A percentile compares a stretch with the other conserved stretches of the same genome.
Conservation (phyloP, 1,140 invertebrate genomes). For the Drosophila obscura region DNA sequence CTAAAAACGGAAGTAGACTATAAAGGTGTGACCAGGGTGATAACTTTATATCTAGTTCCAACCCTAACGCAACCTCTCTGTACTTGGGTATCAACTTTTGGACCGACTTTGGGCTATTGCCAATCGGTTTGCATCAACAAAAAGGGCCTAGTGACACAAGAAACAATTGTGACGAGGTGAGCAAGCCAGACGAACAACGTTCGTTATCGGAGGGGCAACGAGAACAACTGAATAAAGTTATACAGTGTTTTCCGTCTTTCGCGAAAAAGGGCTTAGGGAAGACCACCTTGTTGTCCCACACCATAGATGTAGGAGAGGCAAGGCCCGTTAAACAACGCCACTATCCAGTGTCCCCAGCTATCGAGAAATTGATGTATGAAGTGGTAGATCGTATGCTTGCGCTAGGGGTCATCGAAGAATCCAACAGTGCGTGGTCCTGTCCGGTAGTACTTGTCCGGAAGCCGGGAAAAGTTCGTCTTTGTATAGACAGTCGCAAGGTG, state of each 20-base stretch:
- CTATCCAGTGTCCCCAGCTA: slow-evolving; percentile 5
- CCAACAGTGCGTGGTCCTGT: too few species aligned
- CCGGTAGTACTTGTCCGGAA: too few species aligned
- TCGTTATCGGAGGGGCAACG: not conserved
- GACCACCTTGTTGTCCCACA: not conserved
- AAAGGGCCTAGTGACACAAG: not conserved
- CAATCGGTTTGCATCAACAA: too few species aligned
- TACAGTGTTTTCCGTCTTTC: not conserved
- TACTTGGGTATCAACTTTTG: too few species aligned
- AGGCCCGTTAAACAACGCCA: not conserved
- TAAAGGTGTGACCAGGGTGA: too few species aligned
- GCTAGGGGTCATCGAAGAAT: slow-evolving; percentile 1
- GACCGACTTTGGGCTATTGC: too few species aligned
- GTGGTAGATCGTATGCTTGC: not conserved
- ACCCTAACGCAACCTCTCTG: too few species aligned
- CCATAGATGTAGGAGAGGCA: not conserved
- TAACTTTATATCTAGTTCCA: too few species aligned
- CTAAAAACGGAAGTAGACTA: too few species aligned
- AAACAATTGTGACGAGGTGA: not conserved
- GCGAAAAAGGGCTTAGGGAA: slow-evolving; percentile 3
- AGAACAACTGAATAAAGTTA: too few species aligned
- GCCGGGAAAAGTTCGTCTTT: too few species aligned
- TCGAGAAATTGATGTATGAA: slow-evolving; percentile 2
- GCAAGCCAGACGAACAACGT: not conserved
- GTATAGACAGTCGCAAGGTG: too few species aligned